These are phyloP conservation scores for Rynchops niger DNA, from an alignment of 2,113 vertebrate species.

Conservation along the genomic window DNA sequence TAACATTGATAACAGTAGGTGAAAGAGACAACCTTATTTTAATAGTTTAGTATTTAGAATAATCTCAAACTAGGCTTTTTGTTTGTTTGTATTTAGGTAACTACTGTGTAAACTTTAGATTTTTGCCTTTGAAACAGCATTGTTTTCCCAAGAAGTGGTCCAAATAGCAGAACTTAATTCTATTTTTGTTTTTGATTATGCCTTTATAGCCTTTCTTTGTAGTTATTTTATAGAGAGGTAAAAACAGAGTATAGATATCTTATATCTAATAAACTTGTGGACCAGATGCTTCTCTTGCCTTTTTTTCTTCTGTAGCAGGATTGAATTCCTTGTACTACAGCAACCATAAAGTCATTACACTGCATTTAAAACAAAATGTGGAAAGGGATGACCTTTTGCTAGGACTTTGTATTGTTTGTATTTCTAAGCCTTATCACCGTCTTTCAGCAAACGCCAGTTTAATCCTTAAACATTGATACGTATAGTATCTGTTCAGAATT, in stretches of 20 bases:
- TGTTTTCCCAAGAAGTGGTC: not conserved
- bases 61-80: not conserved
- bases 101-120: not conserved
- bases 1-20: not conserved
- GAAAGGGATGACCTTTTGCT: not conserved
- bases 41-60: not conserved
- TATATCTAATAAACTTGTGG: not conserved
- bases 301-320: not conserved
- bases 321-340: slow-evolving; percentile 6
- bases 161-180: not conserved
- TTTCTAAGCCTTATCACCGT: not conserved
- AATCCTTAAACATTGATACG: not conserved
- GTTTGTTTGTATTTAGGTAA: not conserved
- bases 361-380: not conserved
- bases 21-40: not conserved
- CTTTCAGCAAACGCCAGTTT: not conserved
- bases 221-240: not conserved
- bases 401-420: not conserved
- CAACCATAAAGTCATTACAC: not conserved
- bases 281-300: not conserved
- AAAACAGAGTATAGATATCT: not conserved
- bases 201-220: not conserved
- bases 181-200: not conserved
- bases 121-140: not conserved
- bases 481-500: not conserved